Base-by-base conservation (phyloP, 2,797 vertebrate genomes). In the Paramormyrops hopkinsi region DNA sequence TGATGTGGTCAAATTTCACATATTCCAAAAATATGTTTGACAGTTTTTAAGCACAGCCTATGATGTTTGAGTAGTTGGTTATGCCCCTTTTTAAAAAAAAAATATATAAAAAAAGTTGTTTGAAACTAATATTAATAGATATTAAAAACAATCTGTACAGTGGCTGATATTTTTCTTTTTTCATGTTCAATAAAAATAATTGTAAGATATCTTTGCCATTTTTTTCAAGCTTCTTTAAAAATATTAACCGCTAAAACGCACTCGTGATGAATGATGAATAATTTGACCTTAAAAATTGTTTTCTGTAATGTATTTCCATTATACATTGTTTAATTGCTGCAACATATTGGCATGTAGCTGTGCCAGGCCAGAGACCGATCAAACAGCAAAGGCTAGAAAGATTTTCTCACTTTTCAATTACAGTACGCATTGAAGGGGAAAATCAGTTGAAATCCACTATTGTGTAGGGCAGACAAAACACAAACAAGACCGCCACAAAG, bases 381-480 rank as follows among this genome's bases (percentile, higher is more conserved):
- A 44, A 46, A 79, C 73, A 0, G 73, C 37, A 46, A 79, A n/a
- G 73, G 17, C 17, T n/a, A 6, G 37, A 79, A 7, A 79, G 73
- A 79, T 46, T 79, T 44, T 79, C 73, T 46, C 73, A 79, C 73
- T 79, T 79, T 44, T 79, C 73, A 79, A 37, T 44, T 79, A 79
- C 73, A 79, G 19, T 79, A n/a, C 46, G 73, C 73, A 79, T 79
- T 79, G 41, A 41, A 41, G 73, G 41, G 73, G 73, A 79, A 79
- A 79, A 79, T 44, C 73, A 19, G 73, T 79, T 79, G 33, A 79
- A 79, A 79, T 44, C 41, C 33, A 41, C 73, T 44, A 79, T 79
- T 79, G 73, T 79, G 73, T 44, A n/a, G 37, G 12, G 73, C 37
- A 79, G 73, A 79, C 73, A n/a, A 44, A 79, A 79, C 73, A 44